phyloP scores from a whole-genome alignment of 2,113 vertebrate genomes.

The Numenius arquata region DNA sequence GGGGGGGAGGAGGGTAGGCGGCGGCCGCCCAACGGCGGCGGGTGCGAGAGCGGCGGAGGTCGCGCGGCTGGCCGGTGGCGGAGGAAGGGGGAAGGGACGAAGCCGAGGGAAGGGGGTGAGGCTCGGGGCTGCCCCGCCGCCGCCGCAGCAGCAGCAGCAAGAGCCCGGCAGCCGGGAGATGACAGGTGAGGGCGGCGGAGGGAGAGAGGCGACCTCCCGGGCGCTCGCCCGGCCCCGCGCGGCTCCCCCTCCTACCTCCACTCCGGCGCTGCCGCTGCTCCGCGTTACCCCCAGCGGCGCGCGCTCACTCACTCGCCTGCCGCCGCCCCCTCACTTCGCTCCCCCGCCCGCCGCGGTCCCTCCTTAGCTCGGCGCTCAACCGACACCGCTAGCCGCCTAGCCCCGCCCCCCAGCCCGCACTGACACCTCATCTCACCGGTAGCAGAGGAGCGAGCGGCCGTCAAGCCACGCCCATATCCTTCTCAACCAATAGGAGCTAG shows the following conservation, averaged over 20 bases:
- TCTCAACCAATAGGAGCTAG: not conserved
- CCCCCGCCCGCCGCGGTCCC: slow-evolving; percentile 17
- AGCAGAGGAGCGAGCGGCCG: accelerated
- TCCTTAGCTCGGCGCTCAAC: not conserved
- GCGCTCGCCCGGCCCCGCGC: not conserved
- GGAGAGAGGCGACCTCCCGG: not conserved
- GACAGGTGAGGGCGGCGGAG: not conserved
- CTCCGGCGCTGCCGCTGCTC: not conserved
- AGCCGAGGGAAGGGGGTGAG: not conserved
- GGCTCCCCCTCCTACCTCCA: not conserved
- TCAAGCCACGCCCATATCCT: accelerated
- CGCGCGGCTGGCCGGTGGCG: not conserved
- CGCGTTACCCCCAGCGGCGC: not conserved
- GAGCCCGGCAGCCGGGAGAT: not conserved
- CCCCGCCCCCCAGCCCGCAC: not conserved
- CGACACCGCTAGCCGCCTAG: not conserved
- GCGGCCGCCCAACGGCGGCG: not conserved
- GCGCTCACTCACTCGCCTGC: not conserved
- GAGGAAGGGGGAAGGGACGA: not conserved
- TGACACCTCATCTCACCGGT: not conserved
- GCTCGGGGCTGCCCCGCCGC: not conserved
- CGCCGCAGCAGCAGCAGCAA: not conserved
- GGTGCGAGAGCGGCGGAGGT: not conserved
- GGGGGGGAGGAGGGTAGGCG: not conserved
- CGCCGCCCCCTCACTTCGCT: not conserved